phyloP scores from a whole-genome alignment of 2,888 invertebrate genomes.

The Cryptocephalus moraei region DNA sequence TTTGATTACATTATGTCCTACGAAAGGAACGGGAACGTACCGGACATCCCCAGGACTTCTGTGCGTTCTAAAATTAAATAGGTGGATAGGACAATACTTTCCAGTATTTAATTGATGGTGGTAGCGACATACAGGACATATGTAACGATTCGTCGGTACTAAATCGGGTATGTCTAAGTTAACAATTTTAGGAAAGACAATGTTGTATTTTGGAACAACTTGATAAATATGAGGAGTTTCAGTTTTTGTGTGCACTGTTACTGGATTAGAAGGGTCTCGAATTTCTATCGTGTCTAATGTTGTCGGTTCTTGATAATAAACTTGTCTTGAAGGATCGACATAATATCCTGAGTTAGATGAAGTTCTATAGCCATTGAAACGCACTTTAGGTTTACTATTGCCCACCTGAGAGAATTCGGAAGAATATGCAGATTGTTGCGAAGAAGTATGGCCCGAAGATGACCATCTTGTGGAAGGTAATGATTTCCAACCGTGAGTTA shows the following conservation, averaged over 20 bases:
- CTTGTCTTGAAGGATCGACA: conserved; percentile 9
- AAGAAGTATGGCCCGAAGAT: conserved; percentile 4
- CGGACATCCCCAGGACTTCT: too few species aligned
- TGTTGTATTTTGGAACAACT: conserved; percentile 10
- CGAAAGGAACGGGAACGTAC: too few species aligned
- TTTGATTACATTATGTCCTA: too few species aligned
- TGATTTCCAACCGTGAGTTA: too few species aligned
- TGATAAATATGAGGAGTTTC: conserved; percentile 6
- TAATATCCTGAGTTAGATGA: conserved; percentile 11
- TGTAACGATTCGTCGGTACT: conserved; percentile 6
- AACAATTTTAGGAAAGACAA: conserved; percentile 5
- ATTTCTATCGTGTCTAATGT: conserved; percentile 6
- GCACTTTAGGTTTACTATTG: conserved; percentile 4
- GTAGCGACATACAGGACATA: background rate
- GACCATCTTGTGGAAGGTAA: background rate
- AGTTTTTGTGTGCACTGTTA: conserved; percentile 1
- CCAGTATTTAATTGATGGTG: too few species aligned
- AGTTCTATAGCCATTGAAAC: conserved; percentile 4
- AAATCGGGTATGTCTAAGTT: conserved; percentile 5
- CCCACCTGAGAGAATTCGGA: conserved; percentile 4
- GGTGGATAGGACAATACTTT: too few species aligned
- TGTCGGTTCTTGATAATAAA: conserved; percentile 11
- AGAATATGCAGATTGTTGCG: conserved; percentile 1
- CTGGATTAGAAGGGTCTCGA: conserved; percentile 1
- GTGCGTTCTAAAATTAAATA: too few species aligned